Evolutionary conservation across 2,797 vertebrate genomes (phyloP), one percentile per base, ranked within the genome.

Genomic region (Danio aesculapii): DNA sequence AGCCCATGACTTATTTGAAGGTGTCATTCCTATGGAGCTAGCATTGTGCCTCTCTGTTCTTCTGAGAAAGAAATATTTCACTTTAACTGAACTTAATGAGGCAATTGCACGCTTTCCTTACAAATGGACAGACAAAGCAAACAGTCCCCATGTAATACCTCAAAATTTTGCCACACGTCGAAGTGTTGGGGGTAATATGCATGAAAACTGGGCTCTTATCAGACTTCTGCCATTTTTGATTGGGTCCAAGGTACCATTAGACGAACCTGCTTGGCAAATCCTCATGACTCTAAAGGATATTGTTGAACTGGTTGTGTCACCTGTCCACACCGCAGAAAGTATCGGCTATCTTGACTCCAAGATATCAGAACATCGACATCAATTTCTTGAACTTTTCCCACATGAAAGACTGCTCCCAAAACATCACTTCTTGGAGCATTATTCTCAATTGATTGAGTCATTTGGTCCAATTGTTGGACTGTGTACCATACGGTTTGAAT

Each of bases 261-360:
- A 46, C 11, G 73, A 86, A 82, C 17, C 75, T 76, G 85, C 77
- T 0, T 88, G 86, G 84, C 81, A 81, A 8, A 71, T 86, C 80
- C 74, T 87, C 50, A 30, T 86, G 76, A 82, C 76, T 72, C 82
- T 85, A 67, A 85, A 87, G 83, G 59, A 88, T 53, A 87, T 85
- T 14, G 64, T 81, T 83, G 82, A 90, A 49, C 43, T 86, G 47
- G 72, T 75, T 7, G 76, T 84, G 77, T 80, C 70, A 13, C 84
- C 87, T 61, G 55, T 87, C 43, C 82, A 88, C 44, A 85, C 69
- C 41, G 13, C 5, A 21, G 83, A 87, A 77, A 87, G 1, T 63
- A 82, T 87, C 83, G 77, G 16, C 1, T 85, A 81, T 63, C 84
- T 87, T 66, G 80, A 85, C 66, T 71, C 13, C 6, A 83, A 87